Percentiles rank a stretch among this genome's conserved stretches.
These are phyloP conservation scores for Baccha elongata DNA, from an alignment of 2,888 invertebrate species.

Conservation along the genomic window DNA sequence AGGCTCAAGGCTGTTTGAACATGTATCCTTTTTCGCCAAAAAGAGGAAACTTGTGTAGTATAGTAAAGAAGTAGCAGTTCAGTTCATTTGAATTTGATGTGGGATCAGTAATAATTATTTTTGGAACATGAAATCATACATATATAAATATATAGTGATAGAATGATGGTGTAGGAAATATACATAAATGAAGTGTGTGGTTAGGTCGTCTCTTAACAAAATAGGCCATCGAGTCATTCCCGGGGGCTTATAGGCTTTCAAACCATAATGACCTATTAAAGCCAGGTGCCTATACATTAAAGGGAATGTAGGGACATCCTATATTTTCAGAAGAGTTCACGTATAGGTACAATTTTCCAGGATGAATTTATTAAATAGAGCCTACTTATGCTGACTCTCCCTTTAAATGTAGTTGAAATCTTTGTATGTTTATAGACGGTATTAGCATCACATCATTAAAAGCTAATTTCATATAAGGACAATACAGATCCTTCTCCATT, in stretches of 20 bases:
- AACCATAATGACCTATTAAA: conserved; percentile 51
- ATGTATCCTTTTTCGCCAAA: conserved; percentile 47
- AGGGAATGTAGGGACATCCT: background rate
- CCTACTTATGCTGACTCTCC: conserved; percentile 2
- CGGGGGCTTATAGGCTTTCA: conserved; percentile 27
- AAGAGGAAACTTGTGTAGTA: conserved; percentile 19
- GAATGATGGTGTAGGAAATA: background rate
- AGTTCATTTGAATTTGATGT: conserved; percentile 60
- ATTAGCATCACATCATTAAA: conserved; percentile 48
- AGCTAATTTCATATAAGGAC: conserved; percentile 28
- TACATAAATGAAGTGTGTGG: conserved; percentile 17
- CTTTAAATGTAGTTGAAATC: conserved; percentile 17
- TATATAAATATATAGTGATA: background rate
- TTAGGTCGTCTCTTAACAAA: conserved; percentile 28
- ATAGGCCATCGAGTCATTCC: conserved; percentile 35
- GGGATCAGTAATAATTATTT: conserved; percentile 65
- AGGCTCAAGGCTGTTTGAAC: conserved; percentile 55
- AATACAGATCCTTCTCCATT: conserved; percentile 1
- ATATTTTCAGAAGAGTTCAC: conserved; percentile 7
- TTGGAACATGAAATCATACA: conserved; percentile 28
- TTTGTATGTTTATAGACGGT: background rate
- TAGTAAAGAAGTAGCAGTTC: conserved; percentile 1
- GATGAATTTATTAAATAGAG: conserved; percentile 24
- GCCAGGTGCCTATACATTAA: conserved; percentile 32
- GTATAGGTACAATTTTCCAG: background rate